Percentiles rank a stretch among this genome's conserved stretches.
Evolutionary conservation across 2,797 vertebrate species (phyloP).

Genomic region (Syngnathus rostellatus): DNA sequence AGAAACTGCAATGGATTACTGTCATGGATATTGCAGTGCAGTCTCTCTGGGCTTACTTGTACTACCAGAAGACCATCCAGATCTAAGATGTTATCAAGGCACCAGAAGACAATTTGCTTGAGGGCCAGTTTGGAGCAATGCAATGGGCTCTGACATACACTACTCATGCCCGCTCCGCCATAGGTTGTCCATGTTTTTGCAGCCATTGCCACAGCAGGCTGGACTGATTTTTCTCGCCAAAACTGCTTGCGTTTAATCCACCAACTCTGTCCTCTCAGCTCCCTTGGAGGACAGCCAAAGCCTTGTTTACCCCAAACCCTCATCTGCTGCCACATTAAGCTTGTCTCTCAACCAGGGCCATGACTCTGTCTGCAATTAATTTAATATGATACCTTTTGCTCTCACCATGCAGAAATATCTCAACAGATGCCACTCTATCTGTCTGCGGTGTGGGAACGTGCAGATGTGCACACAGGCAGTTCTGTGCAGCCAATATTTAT

Average conservation of each 20-base stretch:
- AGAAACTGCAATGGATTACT: conserved; percentile 55
- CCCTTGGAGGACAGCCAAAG: conserved; percentile 55
- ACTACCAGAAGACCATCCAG: conserved; percentile 45
- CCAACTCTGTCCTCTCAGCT: conserved; percentile 52
- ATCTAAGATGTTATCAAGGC: conserved; percentile 51
- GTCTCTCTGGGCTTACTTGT: conserved; percentile 44
- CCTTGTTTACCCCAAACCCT: conserved; percentile 57
- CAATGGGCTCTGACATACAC: conserved; percentile 22
- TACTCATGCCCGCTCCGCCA: conserved; percentile 8
- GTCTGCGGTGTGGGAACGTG: conserved; percentile 9
- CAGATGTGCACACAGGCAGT: conserved; percentile 30
- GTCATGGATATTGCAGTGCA: conserved; percentile 53
- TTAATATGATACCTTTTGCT: conserved; percentile 64
- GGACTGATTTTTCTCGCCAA: conserved; percentile 43
- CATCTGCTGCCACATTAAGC: conserved; percentile 57
- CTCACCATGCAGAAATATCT: conserved; percentile 36
- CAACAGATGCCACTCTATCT: conserved; percentile 37
- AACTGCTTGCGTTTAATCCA: conserved; percentile 53
- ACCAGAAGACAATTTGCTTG: conserved; percentile 26
- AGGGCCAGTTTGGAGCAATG: conserved; percentile 13
- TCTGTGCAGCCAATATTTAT: neutral
- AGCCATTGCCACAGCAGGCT: conserved; percentile 22
- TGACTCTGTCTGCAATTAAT: conserved; percentile 52
- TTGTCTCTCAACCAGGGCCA: conserved; percentile 47
- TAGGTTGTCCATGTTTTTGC: conserved; percentile 41